Conservation (phyloP, 1,140 invertebrate species). For the Bradysia coprophila region DNA sequence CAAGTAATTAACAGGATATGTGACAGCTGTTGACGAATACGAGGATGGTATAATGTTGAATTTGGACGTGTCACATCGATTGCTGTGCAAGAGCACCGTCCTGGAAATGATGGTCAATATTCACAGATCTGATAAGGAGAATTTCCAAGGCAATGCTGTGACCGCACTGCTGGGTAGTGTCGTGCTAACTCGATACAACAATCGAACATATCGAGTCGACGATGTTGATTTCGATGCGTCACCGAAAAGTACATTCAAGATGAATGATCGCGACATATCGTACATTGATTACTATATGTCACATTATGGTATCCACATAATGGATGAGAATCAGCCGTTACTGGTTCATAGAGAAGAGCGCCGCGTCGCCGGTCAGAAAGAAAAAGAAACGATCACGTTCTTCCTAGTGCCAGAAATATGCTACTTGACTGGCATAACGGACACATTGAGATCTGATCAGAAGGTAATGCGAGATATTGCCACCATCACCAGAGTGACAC, state of each 20-base stretch:
- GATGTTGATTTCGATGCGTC: constrained; percentile 58
- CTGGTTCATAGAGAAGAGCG: constrained; percentile 29
- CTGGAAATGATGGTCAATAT: constrained; percentile 44
- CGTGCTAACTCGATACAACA: constrained; percentile 34
- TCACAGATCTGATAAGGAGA: constrained; percentile 9
- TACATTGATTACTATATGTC: constrained; percentile 68
- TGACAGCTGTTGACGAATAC: constrained; percentile 64
- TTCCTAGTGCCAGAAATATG: constrained; percentile 70
- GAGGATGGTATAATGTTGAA: constrained; percentile 77
- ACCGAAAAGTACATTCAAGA: constrained; percentile 47
- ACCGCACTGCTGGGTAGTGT: constrained; percentile 30
- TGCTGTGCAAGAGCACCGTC: constrained; percentile 63
- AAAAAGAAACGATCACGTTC: constrained; percentile 25
- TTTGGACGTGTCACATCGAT: constrained; percentile 66
- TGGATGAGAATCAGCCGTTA: constrained; percentile 61
- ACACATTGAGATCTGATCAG: constrained; percentile 29
- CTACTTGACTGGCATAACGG: constrained; percentile 49
- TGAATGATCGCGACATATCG: constrained; percentile 31
- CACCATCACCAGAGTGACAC: constrained; percentile 53
- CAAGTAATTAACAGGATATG: constrained; percentile 29
- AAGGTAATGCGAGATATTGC: constrained; percentile 65
- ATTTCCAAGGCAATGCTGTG: constrained; percentile 16
- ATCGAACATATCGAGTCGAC: constrained; percentile 35
- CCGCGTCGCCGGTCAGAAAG: constrained; percentile 27
- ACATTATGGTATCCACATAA: constrained; percentile 48